Conservation (phyloP, 2,888 invertebrate genomes). For the Trichogramma dendrolimi region DNA sequence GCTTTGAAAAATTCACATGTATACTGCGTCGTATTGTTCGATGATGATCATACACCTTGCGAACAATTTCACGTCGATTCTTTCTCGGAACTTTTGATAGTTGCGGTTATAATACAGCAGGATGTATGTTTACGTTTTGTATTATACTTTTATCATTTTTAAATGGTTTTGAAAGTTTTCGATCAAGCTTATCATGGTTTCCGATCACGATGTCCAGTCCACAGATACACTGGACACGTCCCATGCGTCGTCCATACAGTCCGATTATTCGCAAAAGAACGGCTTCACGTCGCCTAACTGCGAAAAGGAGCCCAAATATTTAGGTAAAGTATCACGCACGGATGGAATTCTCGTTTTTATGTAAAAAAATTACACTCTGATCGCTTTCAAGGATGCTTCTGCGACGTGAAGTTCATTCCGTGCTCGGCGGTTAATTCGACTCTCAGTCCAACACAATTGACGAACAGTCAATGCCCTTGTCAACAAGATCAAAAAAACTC, state of each 20-base stretch:
- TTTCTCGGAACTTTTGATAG: too few relatives aligned
- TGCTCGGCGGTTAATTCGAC: conserved; percentile 8
- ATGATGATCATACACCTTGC: too few relatives aligned
- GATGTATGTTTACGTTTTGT: conserved; percentile 2
- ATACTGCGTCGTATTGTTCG: too few relatives aligned
- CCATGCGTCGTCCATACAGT: conserved; percentile 35
- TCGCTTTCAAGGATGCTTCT: conserved; percentile 16
- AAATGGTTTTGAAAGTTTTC: neutral
- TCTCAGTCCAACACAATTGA: conserved; percentile 4
- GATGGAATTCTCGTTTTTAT: too few relatives aligned
- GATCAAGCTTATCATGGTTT: conserved; percentile 10
- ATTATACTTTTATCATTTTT: conserved; percentile 3
- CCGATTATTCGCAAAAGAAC: conserved; percentile 26
- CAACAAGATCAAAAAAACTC: conserved; percentile 1
- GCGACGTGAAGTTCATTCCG: conserved; percentile 11
- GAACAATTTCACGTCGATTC: too few relatives aligned
- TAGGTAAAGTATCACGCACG: too few relatives aligned
- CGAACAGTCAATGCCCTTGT: conserved; percentile 10
- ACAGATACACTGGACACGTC: conserved; percentile 31
- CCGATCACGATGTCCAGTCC: conserved; percentile 11
- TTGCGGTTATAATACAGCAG: neutral
- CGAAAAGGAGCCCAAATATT: too few relatives aligned
- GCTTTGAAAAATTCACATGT: too few relatives aligned
- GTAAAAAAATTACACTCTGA: neutral
- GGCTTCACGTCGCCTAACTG: too few relatives aligned